Evolutionary conservation across 1,140 invertebrate genomes (phyloP).

Genomic region (Trinorchestia longiramus): DNA sequence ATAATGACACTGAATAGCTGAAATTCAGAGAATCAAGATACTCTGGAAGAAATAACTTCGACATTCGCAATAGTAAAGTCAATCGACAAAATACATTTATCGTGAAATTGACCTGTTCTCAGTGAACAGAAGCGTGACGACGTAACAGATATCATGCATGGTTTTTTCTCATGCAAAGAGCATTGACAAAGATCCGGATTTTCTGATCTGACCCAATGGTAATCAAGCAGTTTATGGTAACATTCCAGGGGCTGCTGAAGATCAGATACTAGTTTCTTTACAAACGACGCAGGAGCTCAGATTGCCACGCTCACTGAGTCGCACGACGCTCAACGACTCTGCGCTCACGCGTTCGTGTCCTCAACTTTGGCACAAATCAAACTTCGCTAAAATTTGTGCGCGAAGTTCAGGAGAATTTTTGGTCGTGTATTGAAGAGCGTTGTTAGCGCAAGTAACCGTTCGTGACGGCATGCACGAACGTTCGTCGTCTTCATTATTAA

Average conservation of each 20-base stretch:
- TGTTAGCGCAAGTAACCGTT: slow-evolving; percentile 42
- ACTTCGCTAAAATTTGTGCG: neutral
- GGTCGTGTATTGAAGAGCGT: slow-evolving; percentile 28
- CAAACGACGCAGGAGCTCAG: neutral
- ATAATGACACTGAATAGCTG: neutral
- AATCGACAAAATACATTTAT: neutral
- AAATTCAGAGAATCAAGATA: neutral
- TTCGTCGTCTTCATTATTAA: neutral
- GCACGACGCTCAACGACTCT: neutral
- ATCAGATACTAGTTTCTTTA: neutral
- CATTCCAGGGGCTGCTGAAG: slow-evolving; percentile 2
- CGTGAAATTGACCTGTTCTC: neutral
- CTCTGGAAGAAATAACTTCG: neutral
- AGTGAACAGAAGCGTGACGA: neutral
- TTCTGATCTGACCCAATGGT: neutral
- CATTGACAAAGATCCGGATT: neutral
- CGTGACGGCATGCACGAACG: slow-evolving; percentile 23
- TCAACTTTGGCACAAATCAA: slow-evolving; percentile 1
- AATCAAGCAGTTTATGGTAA: slow-evolving; percentile 9
- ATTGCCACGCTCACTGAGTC: neutral
- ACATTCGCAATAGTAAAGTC: neutral
- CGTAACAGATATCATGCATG: neutral
- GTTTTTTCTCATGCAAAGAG: neutral
- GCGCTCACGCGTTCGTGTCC: neutral
- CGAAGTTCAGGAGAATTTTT: neutral